Conservation (phyloP, 2,797 vertebrate genomes). For the Danionella dracula region DNA sequence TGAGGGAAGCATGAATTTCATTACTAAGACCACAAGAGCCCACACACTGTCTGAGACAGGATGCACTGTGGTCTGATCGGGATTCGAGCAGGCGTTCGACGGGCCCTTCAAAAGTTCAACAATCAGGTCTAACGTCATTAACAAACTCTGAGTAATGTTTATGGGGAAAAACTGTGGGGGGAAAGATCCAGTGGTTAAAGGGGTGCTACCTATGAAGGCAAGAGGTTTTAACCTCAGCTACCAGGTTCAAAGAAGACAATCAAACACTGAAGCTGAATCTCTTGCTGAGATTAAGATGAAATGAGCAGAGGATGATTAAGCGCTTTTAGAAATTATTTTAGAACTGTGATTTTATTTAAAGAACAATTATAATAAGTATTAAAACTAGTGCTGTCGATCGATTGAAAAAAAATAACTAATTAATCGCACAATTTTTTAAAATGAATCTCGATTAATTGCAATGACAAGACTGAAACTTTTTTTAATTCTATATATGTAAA, state of each 20-base stretch:
- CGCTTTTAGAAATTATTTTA: no score
- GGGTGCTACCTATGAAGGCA: constrained; percentile 15
- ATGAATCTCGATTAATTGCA: no score
- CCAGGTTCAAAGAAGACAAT: background rate
- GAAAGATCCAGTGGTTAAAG: background rate
- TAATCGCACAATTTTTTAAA: no score
- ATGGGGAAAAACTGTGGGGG: background rate
- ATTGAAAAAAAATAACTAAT: no score
- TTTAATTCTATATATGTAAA: no score
- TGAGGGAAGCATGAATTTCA: constrained; percentile 69
- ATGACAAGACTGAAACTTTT: no score
- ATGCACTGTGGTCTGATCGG: constrained; percentile 65
- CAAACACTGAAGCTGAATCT: background rate
- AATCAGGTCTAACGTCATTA: constrained; percentile 40
- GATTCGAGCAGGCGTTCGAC: constrained; percentile 58
- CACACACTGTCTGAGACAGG: constrained; percentile 66
- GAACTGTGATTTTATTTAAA: no score
- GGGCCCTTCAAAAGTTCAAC: constrained; percentile 38
- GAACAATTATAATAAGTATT: no score
- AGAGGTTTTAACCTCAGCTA: constrained; percentile 4
- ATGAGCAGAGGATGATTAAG: no score
- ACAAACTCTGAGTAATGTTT: constrained; percentile 12
- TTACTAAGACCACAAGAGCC: constrained; percentile 64
- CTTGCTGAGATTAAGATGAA: no score
- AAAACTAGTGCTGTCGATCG: no score